These are phyloP conservation scores for Acanthis flammea DNA, from an alignment of 2,797 vertebrate genomes.

Conservation along the genomic window DNA sequence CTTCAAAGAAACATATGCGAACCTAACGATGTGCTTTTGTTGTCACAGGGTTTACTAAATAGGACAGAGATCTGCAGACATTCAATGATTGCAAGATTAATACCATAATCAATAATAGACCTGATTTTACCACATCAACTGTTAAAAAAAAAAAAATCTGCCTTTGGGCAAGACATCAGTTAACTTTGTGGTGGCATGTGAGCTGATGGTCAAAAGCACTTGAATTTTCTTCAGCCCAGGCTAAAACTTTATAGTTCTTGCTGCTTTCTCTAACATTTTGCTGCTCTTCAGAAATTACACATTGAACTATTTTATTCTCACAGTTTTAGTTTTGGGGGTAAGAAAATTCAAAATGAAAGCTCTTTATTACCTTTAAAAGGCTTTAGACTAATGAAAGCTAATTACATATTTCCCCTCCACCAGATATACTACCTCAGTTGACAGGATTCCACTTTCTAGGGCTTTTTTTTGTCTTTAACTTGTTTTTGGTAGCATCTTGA, in stretches of 20 bases:
- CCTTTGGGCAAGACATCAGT: not conserved
- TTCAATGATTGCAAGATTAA: not conserved
- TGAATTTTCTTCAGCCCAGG: constrained; percentile 17
- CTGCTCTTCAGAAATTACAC: constrained; percentile 22
- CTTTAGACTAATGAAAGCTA: constrained; percentile 28
- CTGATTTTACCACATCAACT: not conserved
- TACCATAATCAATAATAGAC: not conserved
- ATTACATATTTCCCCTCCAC: not conserved
- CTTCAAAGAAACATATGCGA: not conserved
- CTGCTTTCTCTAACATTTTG: constrained; percentile 53
- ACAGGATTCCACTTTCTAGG: constrained; percentile 72
- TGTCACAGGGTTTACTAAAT: not conserved
- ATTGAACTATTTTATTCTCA: not conserved
- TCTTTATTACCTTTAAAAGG: constrained; percentile 16
- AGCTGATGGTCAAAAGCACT: not conserved
- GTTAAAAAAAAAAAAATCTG: not conserved
- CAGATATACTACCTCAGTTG: constrained; percentile 81
- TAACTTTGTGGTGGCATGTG: not conserved
- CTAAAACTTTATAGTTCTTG: constrained; percentile 29
- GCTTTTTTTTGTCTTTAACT: constrained; percentile 70
- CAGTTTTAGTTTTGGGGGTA: constrained; percentile 1
- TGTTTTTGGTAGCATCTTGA: constrained; percentile 68
- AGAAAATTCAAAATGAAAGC: not conserved
- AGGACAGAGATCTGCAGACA: not conserved
- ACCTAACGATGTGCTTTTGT: not conserved